Base-by-base conservation (phyloP, 2,888 invertebrate species). In the Mesopsocus fuscifrons region DNA sequence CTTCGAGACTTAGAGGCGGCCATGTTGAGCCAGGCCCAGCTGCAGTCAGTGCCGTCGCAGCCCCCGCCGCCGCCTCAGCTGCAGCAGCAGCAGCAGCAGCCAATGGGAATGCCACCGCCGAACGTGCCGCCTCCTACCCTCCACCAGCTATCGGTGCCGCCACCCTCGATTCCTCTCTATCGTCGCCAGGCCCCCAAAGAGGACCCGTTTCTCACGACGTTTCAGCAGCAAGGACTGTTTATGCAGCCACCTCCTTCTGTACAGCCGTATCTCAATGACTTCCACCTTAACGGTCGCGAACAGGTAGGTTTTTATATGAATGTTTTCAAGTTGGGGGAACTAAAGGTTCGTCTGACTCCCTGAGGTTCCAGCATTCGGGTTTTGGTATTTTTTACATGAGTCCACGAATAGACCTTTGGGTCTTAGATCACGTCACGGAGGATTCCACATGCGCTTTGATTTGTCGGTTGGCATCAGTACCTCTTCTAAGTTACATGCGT, bases 1-100 rank as follows among this genome's bases (percentile, higher is more conserved):
- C 38, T 38, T 5, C 38, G 21, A 6, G 38, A 38, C 5, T 18
- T 38, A 6, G 38, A 38, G 20, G 38, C 38, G n/a, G 20, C 38
- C 13, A 16, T 38, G 38, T 18, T 20, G 3, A n/a, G 13, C 13
- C 38, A 15, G 21, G 17, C 38, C n/a, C 38, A 38, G 8, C 6
- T 26, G 11, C 26, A 6, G 6, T 6, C 17, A 6, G 21, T 20
- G 38, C 17, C 20, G 38, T 5, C 21, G 8, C 34, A 34, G 34
- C 34, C 8, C 15, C 34, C 8, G 15, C 8, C 15, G 18, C 34
- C 34, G 15, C 8, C 15, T 34, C 38, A 16, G 4, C 38, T 4
- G 38, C n/a, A n/a, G n/a, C n/a, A n/a, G n/a, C n/a, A n/a, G n/a
- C 38, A 15, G 21, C 20, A 16, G 13, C 38, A 38, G 8, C 6